Conservation (phyloP, 2,113 vertebrate species). For the Eclectus roratus region DNA sequence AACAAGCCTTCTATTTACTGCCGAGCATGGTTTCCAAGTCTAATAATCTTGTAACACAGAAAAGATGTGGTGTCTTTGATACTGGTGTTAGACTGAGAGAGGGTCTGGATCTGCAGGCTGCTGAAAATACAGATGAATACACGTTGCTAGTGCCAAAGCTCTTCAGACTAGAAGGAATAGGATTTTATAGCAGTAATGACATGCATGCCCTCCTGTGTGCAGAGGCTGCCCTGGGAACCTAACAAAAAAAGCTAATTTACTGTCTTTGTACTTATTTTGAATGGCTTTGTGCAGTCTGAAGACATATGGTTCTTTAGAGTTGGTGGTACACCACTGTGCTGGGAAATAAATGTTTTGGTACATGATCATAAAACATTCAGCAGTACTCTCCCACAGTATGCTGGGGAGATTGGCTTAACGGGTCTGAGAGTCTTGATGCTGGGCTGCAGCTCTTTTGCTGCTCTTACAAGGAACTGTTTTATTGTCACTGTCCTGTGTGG, state of each 20-base stretch:
- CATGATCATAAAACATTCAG: background rate
- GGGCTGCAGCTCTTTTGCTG: background rate
- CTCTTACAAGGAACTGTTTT: background rate
- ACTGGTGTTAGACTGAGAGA: background rate
- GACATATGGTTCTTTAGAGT: background rate
- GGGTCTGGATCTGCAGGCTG: background rate
- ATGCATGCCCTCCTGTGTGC: constrained; percentile 3
- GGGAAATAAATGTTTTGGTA: background rate
- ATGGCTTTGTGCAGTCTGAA: background rate
- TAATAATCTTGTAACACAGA: background rate
- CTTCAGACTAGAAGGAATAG: background rate
- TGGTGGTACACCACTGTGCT: background rate
- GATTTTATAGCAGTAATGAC: background rate
- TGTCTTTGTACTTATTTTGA: constrained; percentile 2
- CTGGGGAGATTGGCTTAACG: background rate
- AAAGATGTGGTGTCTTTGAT: background rate
- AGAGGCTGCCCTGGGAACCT: constrained; percentile 27
- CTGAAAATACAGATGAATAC: background rate
- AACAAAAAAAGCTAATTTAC: background rate
- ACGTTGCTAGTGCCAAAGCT: background rate
- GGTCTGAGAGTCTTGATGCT: accelerated
- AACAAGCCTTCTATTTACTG: background rate
- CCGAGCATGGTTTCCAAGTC: background rate
- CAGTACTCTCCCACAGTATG: accelerated
- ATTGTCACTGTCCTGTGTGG: background rate